Percentiles rank a stretch among this genome's conserved stretches.
Conservation (phyloP, 1,140 invertebrate species). For the Lepidostoma basale region DNA sequence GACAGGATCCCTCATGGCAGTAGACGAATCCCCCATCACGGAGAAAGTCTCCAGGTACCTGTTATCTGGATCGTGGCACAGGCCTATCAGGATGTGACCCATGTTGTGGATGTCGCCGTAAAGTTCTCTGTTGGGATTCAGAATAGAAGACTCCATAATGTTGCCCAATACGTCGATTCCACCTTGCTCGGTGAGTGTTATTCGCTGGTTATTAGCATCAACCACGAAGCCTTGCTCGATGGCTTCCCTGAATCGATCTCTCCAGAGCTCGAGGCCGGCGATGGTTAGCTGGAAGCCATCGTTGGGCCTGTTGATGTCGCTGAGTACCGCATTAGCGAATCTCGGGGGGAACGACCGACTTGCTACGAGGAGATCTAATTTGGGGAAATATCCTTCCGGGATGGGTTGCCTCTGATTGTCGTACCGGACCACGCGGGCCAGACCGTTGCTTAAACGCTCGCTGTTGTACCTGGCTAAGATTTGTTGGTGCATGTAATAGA, state of each 20-base stretch:
- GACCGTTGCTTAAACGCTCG: constrained; percentile 69
- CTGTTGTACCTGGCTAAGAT: constrained; percentile 73
- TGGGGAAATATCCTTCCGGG: constrained; percentile 74
- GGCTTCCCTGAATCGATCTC: constrained; percentile 74
- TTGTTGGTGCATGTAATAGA: constrained; percentile 82
- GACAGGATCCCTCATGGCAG: constrained; percentile 82
- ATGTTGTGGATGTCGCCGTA: constrained; percentile 80
- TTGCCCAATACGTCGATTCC: constrained; percentile 84
- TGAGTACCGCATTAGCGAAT: constrained; percentile 63
- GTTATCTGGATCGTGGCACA: constrained; percentile 73
- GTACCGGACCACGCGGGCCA: constrained; percentile 64
- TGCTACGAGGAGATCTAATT: constrained; percentile 70
- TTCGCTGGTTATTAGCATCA: constrained; percentile 58
- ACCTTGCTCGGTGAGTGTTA: constrained; percentile 67
- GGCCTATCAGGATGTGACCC: constrained; percentile 68
- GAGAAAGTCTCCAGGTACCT: constrained; percentile 57
- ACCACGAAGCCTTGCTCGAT: constrained; percentile 70
- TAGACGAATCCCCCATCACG: constrained; percentile 72
- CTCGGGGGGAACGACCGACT: constrained; percentile 48
- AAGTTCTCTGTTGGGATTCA: constrained; percentile 70
- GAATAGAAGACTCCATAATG: constrained; percentile 75
- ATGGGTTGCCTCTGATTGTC: constrained; percentile 68
- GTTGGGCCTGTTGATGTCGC: constrained; percentile 69
- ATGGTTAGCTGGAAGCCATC: constrained; percentile 72
- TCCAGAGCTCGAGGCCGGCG: constrained; percentile 73